Evolutionary conservation across 1,140 invertebrate genomes (phyloP).

Genomic region (Tenebrio molitor): DNA sequence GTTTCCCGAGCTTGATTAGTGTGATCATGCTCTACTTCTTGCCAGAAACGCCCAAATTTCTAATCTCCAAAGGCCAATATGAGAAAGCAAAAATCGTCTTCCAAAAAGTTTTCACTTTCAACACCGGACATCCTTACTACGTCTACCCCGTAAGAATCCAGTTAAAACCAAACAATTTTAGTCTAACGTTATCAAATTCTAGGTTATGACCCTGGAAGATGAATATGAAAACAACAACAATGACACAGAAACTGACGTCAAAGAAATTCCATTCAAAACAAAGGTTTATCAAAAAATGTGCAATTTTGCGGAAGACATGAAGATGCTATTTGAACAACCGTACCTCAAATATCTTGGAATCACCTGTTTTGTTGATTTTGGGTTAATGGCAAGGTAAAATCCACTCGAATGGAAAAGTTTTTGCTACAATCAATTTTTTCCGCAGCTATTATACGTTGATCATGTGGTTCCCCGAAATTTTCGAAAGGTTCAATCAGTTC

Average conservation of each 20-base stretch:
- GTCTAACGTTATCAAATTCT: neutral
- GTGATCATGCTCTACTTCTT: conserved; percentile 75
- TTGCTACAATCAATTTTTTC: conserved; percentile 49
- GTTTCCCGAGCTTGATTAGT: conserved; percentile 77
- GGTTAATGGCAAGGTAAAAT: conserved; percentile 71
- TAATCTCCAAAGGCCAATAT: conserved; percentile 79
- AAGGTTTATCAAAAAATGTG: conserved; percentile 26
- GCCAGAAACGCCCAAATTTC: conserved; percentile 87
- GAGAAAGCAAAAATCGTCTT: conserved; percentile 76
- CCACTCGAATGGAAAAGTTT: neutral
- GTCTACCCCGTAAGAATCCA: conserved; percentile 74
- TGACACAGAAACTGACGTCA: conserved; percentile 7
- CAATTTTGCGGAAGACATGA: conserved; percentile 19
- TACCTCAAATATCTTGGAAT: conserved; percentile 69
- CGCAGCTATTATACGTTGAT: conserved; percentile 76
- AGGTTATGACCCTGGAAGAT: conserved; percentile 53
- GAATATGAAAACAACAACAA: conserved; percentile 58
- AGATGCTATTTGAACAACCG: conserved; percentile 65
- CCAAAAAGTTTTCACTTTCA: conserved; percentile 72
- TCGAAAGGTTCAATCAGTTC: conserved; percentile 73
- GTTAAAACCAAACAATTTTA: neutral
- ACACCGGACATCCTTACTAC: conserved; percentile 72
- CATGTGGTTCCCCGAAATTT: conserved; percentile 79
- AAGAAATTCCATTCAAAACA: conserved; percentile 9
- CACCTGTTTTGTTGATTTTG: conserved; percentile 72